Base-by-base conservation (phyloP, 2,888 invertebrate species). In the Neoascia interrupta region DNA sequence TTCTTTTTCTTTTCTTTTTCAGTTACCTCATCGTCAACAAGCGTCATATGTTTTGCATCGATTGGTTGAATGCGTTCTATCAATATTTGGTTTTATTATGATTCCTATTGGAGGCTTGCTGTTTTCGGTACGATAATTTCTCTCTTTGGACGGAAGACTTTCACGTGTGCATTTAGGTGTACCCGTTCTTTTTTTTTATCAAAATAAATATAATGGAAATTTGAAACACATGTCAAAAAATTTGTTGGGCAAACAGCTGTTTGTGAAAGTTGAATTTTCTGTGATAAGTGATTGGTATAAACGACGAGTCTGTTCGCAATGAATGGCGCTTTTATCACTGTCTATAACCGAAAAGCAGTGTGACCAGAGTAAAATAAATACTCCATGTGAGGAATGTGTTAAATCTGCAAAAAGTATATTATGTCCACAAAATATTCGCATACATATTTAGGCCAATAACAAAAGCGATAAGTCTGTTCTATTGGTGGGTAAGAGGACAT, bases 261-360 rank as follows among this genome's bases (percentile, higher is more conserved):
- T 43, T 8, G 1, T 4, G 6, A 23, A 28, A 4, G 37, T 39
- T 16, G 15, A 43, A 19, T 31, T 5, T 45, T 64, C 39, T n/a
- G n/a, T 68, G 74, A 74, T 68, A 74, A 61, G 39, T 54, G 31
- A 61, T 28, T 74, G 74, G 74, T 68, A 60, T 68, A 74, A 74
- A 34, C 1, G 1, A 5, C 0, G 53, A 21, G 16, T n/a, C n/a
- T 70, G 70, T 61, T 61, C 70, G 5, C 5, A 5, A 15, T 13
- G n/a, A n/a, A n/a, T n/a, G n/a, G n/a, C n/a, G n/a, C n/a, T n/a
- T n/a, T n/a, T n/a, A n/a, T n/a, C n/a, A n/a, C n/a, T n/a, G n/a
- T n/a, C n/a, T n/a, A n/a, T n/a, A n/a, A n/a, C n/a, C n/a, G n/a
- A n/a, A n/a, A n/a, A n/a, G n/a, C n/a, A n/a, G n/a, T n/a, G n/a